Conservation (phyloP, 2,888 invertebrate genomes). For the Plemyria rubiginata region DNA sequence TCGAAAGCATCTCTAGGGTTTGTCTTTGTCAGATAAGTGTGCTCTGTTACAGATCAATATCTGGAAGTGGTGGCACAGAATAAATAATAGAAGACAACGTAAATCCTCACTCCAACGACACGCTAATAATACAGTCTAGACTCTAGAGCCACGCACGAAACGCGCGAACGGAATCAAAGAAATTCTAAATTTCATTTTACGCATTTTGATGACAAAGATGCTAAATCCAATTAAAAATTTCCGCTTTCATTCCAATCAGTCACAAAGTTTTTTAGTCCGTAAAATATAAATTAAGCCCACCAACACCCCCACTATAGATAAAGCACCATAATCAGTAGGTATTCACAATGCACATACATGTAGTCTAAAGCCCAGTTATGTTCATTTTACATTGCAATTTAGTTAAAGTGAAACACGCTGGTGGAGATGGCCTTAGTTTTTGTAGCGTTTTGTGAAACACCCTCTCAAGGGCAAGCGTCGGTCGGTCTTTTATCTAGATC, state of each 20-base stretch:
- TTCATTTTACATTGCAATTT: background rate
- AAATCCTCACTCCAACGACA: conserved; percentile 8
- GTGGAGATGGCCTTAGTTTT: conserved; percentile 45
- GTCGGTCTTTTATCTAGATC: conserved; percentile 24
- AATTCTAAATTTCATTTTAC: too few relatives aligned
- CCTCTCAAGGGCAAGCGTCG: conserved; percentile 28
- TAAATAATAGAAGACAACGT: background rate
- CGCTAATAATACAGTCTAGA: background rate
- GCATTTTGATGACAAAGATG: too few relatives aligned
- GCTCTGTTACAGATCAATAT: conserved; percentile 53
- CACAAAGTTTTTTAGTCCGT: background rate
- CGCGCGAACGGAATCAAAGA: too few relatives aligned
- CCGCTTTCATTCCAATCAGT: too few relatives aligned
- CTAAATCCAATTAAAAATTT: too few relatives aligned
- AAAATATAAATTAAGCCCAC: background rate
- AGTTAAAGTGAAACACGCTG: conserved; percentile 4
- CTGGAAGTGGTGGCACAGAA: conserved; percentile 30
- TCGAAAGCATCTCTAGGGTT: conserved; percentile 20
- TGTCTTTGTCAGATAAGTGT: conserved; percentile 47
- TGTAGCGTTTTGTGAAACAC: conserved; percentile 38
- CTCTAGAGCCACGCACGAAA: too few relatives aligned
- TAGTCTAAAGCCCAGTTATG: background rate
- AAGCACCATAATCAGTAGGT: background rate
- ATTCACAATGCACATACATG: background rate
- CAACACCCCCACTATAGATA: background rate